phyloP scores from a whole-genome alignment of 2,113 vertebrate genomes.

The Gambusia holbrooki region DNA sequence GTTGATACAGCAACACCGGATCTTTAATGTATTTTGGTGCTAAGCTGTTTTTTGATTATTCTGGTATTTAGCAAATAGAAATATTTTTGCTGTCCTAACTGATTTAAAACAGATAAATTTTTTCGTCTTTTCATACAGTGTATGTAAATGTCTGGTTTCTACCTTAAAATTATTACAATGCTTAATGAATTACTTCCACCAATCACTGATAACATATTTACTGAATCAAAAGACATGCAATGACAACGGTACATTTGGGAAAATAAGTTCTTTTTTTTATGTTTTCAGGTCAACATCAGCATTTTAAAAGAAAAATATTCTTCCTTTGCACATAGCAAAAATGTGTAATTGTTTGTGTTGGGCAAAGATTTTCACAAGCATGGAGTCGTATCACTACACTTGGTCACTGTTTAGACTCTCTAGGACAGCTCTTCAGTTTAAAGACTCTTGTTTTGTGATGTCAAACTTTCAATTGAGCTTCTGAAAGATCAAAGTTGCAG shows the following conservation, averaged over 20 bases:
- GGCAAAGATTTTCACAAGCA: slow-evolving; percentile 21
- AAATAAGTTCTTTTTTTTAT: not conserved
- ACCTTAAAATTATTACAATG: not conserved
- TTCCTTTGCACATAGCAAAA: slow-evolving; percentile 23
- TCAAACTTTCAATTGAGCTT: slow-evolving; percentile 68
- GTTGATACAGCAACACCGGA: too few species aligned
- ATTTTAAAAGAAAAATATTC: slow-evolving; percentile 2
- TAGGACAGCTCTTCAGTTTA: slow-evolving; percentile 56
- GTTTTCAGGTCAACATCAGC: not conserved
- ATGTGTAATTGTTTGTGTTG: not conserved
- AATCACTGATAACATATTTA: not conserved
- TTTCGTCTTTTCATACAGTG: not conserved
- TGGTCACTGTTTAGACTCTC: slow-evolving; percentile 56
- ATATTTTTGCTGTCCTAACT: not conserved
- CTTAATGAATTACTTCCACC: not conserved
- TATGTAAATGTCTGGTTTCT: not conserved
- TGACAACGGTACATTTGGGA: not conserved
- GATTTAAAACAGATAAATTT: not conserved
- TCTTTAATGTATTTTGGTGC: too few species aligned
- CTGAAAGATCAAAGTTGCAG: slow-evolving; percentile 70
- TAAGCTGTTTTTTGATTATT: not conserved
- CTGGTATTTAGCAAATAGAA: not conserved
- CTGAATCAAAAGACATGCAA: not conserved
- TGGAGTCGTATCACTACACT: slow-evolving; percentile 41
- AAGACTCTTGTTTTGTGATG: slow-evolving; percentile 46